phyloP scores from a whole-genome alignment of 2,113 vertebrate species.

The Grus americana region DNA sequence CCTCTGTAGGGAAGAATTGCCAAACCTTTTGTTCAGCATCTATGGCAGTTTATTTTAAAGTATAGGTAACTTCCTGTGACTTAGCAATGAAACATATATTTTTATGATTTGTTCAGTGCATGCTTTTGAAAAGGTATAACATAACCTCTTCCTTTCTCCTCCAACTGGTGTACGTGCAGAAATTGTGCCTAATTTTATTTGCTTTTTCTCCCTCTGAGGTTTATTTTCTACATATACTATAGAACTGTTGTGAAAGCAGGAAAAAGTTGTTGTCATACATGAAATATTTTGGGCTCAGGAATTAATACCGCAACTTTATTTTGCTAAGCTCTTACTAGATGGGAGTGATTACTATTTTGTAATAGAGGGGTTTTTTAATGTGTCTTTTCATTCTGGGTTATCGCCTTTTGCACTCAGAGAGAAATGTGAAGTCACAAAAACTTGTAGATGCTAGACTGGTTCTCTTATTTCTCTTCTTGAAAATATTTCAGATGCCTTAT shows the following conservation, averaged over 20 bases:
- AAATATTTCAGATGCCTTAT: background rate
- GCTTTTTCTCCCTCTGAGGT: background rate
- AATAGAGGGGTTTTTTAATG: background rate
- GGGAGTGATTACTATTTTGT: background rate
- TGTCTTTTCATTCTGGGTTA: background rate
- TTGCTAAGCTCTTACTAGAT: background rate
- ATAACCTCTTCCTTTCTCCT: background rate
- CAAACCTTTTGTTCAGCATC: slow-evolving; percentile 37
- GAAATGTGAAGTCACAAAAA: background rate
- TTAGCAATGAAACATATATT: background rate
- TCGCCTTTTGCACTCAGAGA: background rate
- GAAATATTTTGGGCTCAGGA: background rate
- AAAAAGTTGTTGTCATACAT: background rate
- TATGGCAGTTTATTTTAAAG: background rate
- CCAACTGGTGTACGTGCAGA: background rate
- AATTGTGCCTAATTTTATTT: background rate
- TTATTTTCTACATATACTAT: background rate
- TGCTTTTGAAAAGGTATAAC: accelerated
- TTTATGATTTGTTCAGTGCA: background rate
- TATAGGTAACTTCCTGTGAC: background rate
- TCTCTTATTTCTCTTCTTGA: background rate
- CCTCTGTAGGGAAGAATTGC: background rate
- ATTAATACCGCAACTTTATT: background rate
- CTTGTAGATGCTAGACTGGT: background rate
- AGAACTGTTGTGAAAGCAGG: background rate